Conservation (phyloP, 53 echinoderm and acorn worm species). For the Antedon mediterranea region DNA sequence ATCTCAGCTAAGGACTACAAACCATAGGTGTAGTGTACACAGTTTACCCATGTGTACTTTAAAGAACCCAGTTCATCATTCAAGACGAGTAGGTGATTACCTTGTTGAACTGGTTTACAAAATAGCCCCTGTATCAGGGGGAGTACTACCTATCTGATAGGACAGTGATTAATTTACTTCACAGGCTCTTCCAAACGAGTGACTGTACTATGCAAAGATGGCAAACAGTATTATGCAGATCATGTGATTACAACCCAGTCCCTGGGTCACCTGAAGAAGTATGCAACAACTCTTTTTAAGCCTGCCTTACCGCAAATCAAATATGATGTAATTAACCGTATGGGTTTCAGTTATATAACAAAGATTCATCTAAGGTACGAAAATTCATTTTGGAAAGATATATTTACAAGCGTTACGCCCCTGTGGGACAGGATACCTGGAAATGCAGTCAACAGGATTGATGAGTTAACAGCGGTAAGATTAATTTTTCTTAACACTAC, state of each 20-base stretch:
- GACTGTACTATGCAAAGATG: slow-evolving; percentile 20
- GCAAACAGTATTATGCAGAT: slow-evolving; percentile 22
- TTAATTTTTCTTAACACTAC: too few relatives aligned
- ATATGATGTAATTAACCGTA: slow-evolving; percentile 22
- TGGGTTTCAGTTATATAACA: slow-evolving; percentile 42
- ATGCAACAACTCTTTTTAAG: slow-evolving; percentile 21
- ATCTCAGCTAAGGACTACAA: too few relatives aligned
- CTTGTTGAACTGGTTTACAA: too few relatives aligned
- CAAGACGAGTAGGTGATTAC: too few relatives aligned
- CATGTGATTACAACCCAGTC: slow-evolving; percentile 39
- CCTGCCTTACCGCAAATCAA: slow-evolving; percentile 36
- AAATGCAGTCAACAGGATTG: slow-evolving; percentile 15
- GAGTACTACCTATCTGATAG: too few relatives aligned
- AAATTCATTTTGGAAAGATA: slow-evolving; percentile 20
- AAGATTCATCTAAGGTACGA: slow-evolving; percentile 44
- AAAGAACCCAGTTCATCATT: too few relatives aligned
- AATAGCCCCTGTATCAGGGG: too few relatives aligned
- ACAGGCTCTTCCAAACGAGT: neutral
- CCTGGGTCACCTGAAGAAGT: slow-evolving; percentile 45
- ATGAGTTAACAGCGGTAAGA: slow-evolving; percentile 13
- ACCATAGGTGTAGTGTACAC: too few relatives aligned
- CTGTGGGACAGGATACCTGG: slow-evolving; percentile 26
- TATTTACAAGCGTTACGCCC: slow-evolving; percentile 21
- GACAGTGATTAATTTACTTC: too few relatives aligned
- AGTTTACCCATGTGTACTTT: too few relatives aligned